Conservation (phyloP, 2,888 invertebrate species). For the Myopa tessellatipennis region DNA sequence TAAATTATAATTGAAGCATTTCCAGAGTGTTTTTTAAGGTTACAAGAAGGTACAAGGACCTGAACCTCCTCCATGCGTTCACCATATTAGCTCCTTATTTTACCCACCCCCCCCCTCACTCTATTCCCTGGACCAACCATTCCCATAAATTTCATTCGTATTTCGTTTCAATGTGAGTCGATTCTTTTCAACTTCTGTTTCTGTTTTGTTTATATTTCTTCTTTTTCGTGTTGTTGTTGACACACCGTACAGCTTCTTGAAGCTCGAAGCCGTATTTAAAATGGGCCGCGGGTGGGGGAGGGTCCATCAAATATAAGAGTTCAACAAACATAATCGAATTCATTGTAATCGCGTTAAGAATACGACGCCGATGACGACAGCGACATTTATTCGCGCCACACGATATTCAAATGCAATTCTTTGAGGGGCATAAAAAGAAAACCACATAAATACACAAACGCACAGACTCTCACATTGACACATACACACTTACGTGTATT, state of each 20-base stretch:
- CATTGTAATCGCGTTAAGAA: slow-evolving; percentile 31
- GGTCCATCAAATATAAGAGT: neutral
- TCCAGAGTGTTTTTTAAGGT: too few relatives aligned
- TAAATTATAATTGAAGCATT: too few relatives aligned
- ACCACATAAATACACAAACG: neutral
- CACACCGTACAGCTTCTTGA: neutral
- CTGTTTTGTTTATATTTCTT: neutral
- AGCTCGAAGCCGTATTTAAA: slow-evolving; percentile 9
- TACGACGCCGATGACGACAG: neutral
- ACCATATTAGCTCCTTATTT: too few relatives aligned
- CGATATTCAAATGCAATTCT: slow-evolving; percentile 31
- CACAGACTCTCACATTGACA: neutral
- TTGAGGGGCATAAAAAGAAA: neutral
- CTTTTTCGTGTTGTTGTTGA: neutral
- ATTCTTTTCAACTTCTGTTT: too few relatives aligned
- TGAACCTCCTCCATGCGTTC: too few relatives aligned
- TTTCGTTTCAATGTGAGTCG: too few relatives aligned
- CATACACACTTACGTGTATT: neutral
- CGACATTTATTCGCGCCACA: slow-evolving; percentile 16
- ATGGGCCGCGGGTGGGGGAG: too few relatives aligned
- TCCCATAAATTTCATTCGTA: too few relatives aligned
- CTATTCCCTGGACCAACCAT: too few relatives aligned
- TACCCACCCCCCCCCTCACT: too few relatives aligned
- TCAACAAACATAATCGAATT: slow-evolving; percentile 25
- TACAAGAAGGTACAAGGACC: too few relatives aligned